phyloP scores from a whole-genome alignment of 2,113 vertebrate genomes.

The Pituophis catenifer region DNA sequence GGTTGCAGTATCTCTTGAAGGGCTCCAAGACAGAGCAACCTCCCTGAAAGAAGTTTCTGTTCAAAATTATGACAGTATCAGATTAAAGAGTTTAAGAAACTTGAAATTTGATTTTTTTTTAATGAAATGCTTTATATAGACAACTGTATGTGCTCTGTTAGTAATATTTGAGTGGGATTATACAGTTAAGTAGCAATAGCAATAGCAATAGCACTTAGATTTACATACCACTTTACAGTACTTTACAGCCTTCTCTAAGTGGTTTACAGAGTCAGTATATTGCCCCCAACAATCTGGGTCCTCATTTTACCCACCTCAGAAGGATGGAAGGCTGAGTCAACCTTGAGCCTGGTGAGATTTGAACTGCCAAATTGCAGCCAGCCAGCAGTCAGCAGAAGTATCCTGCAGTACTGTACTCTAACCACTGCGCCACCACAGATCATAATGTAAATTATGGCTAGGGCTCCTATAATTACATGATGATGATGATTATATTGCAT shows the following conservation, averaged over 20 bases:
- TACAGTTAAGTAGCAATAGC: not conserved
- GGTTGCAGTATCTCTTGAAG: not conserved
- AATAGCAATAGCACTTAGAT: too few relatives aligned
- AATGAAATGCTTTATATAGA: not conserved
- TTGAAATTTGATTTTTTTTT: not conserved
- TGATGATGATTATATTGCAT: not conserved
- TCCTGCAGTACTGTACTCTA: too few relatives aligned
- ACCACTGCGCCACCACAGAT: too few relatives aligned
- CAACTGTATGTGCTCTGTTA: not conserved
- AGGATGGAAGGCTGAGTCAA: too few relatives aligned
- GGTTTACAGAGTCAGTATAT: too few relatives aligned
- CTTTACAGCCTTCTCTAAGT: too few relatives aligned
- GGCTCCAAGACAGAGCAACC: not conserved
- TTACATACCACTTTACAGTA: too few relatives aligned
- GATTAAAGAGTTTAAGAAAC: slow-evolving; percentile 13
- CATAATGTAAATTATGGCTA: not conserved
- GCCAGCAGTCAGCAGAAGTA: too few relatives aligned
- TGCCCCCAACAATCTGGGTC: too few relatives aligned
- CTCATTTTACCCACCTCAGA: too few relatives aligned
- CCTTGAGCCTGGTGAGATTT: too few relatives aligned
- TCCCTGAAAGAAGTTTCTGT: not conserved
- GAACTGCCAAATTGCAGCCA: too few relatives aligned
- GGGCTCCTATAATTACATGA: not conserved
- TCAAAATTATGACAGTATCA: not conserved
- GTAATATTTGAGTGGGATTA: not conserved